Percentiles rank a stretch among this genome's conserved stretches.
These are phyloP conservation scores for Ceratotherium simum DNA, from an alignment of 2,113 vertebrate genomes.

Conservation along the genomic window DNA sequence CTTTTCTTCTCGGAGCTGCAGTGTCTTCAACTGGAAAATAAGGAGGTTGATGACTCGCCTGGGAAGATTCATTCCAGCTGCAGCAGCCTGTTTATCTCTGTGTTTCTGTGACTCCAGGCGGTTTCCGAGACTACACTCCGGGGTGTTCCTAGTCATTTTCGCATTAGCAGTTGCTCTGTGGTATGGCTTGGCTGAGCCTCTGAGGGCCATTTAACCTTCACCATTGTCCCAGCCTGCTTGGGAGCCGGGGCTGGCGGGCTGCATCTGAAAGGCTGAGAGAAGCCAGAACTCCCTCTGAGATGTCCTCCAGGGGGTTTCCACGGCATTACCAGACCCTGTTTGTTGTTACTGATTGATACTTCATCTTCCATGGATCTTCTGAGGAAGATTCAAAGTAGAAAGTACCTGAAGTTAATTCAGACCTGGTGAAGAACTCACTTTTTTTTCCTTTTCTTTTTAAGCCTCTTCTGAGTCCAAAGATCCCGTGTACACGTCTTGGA, in stretches of 20 bases:
- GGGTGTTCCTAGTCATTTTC: constrained; percentile 51
- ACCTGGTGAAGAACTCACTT: not conserved
- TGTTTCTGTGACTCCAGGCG: not conserved
- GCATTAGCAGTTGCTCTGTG: constrained; percentile 15
- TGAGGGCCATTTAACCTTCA: not conserved
- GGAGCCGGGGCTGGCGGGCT: not conserved
- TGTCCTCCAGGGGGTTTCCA: not conserved
- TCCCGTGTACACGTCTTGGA: not conserved
- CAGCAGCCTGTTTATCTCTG: not conserved
- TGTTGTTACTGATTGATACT: not conserved
- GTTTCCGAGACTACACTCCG: constrained; percentile 51
- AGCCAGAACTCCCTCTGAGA: not conserved
- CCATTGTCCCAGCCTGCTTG: not conserved
- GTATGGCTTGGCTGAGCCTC: not conserved
- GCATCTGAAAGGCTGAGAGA: not conserved
- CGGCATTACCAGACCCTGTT: not conserved
- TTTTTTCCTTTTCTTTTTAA: not conserved
- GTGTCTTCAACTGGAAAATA: not conserved
- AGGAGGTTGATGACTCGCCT: not conserved
- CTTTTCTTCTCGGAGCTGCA: not conserved
- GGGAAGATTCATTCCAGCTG: constrained; percentile 48
- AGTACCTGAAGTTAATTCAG: not conserved
- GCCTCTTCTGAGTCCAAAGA: constrained; percentile 14
- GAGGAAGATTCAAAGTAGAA: not conserved
- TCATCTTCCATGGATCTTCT: not conserved